phyloP scores from a whole-genome alignment of 2,113 vertebrate species.

The Ctenomys sociabilis region DNA sequence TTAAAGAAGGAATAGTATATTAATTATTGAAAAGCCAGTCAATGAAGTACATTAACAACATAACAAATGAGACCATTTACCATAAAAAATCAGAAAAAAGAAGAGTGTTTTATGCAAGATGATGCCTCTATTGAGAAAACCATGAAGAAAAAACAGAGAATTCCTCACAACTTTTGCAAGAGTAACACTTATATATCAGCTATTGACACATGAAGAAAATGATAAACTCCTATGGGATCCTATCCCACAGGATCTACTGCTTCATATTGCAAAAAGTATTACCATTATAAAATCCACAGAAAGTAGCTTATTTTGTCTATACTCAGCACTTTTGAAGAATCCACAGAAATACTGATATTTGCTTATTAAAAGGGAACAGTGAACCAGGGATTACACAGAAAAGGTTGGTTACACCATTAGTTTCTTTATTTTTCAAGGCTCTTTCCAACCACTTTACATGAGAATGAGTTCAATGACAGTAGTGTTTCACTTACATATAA shows the following conservation, averaged over 20 bases:
- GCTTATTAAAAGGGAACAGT: conserved; percentile 39
- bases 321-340: conserved; percentile 38
- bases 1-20: neutral
- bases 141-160: conserved; percentile 27
- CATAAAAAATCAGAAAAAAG: neutral
- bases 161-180: neutral
- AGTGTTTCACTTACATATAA: conserved; percentile 12
- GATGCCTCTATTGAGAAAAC: neutral
- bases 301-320: conserved; percentile 48
- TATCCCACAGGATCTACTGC: neutral
- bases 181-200: neutral
- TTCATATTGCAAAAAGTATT: neutral
- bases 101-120: neutral
- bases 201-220: neutral
- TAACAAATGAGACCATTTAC: neutral
- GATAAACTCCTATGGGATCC: neutral
- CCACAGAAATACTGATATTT: conserved; percentile 53
- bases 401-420: neutral
- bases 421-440: neutral
- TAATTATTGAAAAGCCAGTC: neutral
- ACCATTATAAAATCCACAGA: conserved; percentile 6
- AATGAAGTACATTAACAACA: conserved; percentile 10
- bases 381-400: conserved; percentile 3
- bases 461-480: conserved; percentile 48
- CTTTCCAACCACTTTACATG: conserved; percentile 27